Evolutionary conservation across 2,888 invertebrate genomes (phyloP).

Genomic region (Griposia aprilina): DNA sequence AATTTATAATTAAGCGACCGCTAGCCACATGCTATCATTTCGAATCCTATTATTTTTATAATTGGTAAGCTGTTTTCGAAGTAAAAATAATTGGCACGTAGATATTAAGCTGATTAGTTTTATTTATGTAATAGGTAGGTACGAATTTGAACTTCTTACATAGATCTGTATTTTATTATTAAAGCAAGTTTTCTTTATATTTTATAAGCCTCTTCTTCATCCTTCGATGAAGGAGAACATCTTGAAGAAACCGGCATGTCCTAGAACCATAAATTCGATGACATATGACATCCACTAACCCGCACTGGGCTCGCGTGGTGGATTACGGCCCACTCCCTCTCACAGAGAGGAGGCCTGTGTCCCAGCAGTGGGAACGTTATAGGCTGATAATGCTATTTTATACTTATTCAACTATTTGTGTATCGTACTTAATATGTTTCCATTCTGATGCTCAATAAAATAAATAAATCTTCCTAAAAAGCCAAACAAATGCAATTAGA

Average conservation of each 20-base stretch:
- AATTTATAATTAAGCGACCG: conserved; percentile 41
- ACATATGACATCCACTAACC: too few relatives aligned
- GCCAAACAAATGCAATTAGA: background rate
- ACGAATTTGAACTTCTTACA: background rate
- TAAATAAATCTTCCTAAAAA: background rate
- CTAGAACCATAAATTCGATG: too few relatives aligned
- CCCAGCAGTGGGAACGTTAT: too few relatives aligned
- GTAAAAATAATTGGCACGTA: background rate
- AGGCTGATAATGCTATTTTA: too few relatives aligned
- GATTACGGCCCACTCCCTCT: too few relatives aligned
- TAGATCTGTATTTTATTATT: background rate
- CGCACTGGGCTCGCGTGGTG: too few relatives aligned
- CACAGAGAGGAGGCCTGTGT: too few relatives aligned
- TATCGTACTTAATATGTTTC: background rate
- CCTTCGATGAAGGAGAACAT: too few relatives aligned
- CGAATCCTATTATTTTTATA: conserved; percentile 3
- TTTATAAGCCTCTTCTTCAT: background rate
- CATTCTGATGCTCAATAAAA: background rate
- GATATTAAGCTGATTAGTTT: background rate
- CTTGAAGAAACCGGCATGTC: too few relatives aligned
- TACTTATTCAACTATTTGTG: background rate
- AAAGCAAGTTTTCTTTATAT: background rate
- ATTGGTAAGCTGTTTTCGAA: background rate
- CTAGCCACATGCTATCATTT: conserved; percentile 7
- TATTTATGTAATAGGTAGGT: background rate